A percentile compares a stretch with the other conserved stretches of the same genome.
phyloP scores from a whole-genome alignment of 2,888 invertebrate species.

The Phytoseiulus persimilis region DNA sequence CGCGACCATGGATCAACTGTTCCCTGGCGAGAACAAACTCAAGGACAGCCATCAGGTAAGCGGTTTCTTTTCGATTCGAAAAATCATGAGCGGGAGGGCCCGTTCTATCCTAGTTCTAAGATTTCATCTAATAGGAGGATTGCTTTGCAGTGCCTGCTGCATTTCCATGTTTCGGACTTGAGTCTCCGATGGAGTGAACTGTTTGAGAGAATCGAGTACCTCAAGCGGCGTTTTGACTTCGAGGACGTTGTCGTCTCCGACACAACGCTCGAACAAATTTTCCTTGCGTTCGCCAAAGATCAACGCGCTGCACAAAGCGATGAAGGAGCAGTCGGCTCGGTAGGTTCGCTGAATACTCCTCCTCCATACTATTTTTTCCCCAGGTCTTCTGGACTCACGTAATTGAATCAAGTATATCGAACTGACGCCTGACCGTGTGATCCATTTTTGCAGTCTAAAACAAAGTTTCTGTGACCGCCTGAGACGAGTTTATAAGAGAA shows the following conservation, averaged over 20 bases:
- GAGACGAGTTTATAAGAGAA: background rate
- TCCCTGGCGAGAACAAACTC: slow-evolving; percentile 34
- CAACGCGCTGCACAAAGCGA: background rate
- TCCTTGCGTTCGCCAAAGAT: slow-evolving; percentile 14
- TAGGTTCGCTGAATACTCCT: background rate
- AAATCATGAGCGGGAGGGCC: no score
- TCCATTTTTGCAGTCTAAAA: background rate
- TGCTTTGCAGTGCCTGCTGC: background rate
- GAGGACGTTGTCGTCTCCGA: slow-evolving; percentile 32
- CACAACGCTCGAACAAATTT: slow-evolving; percentile 31
- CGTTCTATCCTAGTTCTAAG: no score
- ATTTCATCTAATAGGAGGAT: background rate
- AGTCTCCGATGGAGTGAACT: slow-evolving; percentile 29
- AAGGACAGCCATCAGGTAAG: slow-evolving; percentile 27
- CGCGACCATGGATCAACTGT: slow-evolving; percentile 14
- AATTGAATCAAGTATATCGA: no score
- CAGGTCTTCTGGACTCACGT: no score
- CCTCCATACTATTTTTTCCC: no score
- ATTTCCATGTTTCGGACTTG: slow-evolving; percentile 27
- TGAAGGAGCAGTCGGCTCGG: background rate
- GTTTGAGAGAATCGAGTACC: slow-evolving; percentile 10
- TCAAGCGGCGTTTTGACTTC: slow-evolving; percentile 8
- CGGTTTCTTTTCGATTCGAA: no score
- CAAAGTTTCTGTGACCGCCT: background rate
- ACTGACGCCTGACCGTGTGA: background rate